Base-by-base conservation (phyloP, 2,888 invertebrate species). In the Andrena praecox region DNA sequence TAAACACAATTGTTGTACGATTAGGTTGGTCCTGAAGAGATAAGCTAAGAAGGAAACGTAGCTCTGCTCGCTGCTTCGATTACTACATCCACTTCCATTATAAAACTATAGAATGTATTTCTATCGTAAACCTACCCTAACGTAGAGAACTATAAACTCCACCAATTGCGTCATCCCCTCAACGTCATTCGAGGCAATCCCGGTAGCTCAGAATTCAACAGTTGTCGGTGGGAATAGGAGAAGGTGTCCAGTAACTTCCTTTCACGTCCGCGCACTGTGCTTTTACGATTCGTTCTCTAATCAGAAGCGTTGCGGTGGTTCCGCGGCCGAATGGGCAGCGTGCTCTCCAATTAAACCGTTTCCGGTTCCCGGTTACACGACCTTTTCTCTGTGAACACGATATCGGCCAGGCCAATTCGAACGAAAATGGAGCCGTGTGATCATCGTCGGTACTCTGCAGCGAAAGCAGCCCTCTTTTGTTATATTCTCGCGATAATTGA, bases 331-430 rank as follows among this genome's bases (percentile, higher is more conserved):
- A 75, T 20, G 56, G 16, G 52, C n/a, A 33, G 20, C 31, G 70
- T 72, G 73, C 54, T 52, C 77, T 80, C 3, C 79, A 85, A 86
- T 87, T 85, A 86, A 42, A 59, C 60, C 77, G 60, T 82, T 80
- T 82, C 82, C 67, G 63, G 78, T 85, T 82, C 68, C 62, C 24
- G 29, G 85, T 63, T 60, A 81, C 68, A 29, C 31, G 75, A 84
- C 82, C 73, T 82, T 77, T 70, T 62, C 29, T 20, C 52, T 16
- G 4, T 3, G 74, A 66, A 74, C 63, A 56, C 68, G 50, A 60
- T 24, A 20, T 29, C 8, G 2, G 12, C 0, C 42, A 16, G 12
- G 54, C 31, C 10, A 72, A 56, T 63, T 79, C 56, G 59, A 12
- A 35, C 6, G 20, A 24, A 8, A 24, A 52, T n/a, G n/a, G 35